phyloP scores from a whole-genome alignment of 2,113 vertebrate genomes.

The Phaetusa simplex region DNA sequence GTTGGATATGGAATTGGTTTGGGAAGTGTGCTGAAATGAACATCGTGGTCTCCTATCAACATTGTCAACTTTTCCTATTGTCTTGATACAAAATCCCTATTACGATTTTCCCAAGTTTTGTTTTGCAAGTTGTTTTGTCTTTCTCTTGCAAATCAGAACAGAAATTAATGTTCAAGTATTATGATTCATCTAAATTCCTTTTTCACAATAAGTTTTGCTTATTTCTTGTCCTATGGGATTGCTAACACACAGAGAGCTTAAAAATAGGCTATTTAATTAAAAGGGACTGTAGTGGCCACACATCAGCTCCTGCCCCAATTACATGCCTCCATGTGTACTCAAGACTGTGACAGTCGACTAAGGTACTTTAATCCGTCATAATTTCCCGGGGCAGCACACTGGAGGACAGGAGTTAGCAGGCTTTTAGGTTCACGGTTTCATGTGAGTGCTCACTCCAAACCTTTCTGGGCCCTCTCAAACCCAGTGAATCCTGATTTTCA shows the following conservation, averaged over 20 bases:
- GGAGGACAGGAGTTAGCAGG: not conserved
- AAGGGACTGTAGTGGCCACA: not conserved
- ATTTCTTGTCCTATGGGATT: not conserved
- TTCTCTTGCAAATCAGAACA: not conserved
- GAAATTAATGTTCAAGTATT: not conserved
- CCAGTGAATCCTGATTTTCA: not conserved
- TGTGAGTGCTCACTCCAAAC: not conserved
- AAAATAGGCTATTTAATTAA: not conserved
- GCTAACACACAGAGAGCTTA: not conserved
- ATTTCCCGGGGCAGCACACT: not conserved
- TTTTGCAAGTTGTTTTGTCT: not conserved
- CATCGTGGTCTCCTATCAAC: not conserved
- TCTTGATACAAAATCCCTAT: not conserved
- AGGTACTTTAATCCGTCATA: accelerated
- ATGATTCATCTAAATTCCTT: not conserved
- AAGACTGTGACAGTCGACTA: not conserved
- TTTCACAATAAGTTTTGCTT: not conserved
- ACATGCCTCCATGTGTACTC: not conserved
- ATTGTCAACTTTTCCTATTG: not conserved
- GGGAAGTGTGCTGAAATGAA: not conserved
- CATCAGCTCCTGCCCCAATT: not conserved
- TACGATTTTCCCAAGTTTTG: not conserved
- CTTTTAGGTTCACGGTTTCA: not conserved
- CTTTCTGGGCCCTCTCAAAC: not conserved
- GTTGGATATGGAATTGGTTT: not conserved